A percentile compares a stretch with the other conserved stretches of the same genome.
Evolutionary conservation across 1,140 invertebrate genomes (phyloP).

Genomic region (Anagrus nilaparvatae): DNA sequence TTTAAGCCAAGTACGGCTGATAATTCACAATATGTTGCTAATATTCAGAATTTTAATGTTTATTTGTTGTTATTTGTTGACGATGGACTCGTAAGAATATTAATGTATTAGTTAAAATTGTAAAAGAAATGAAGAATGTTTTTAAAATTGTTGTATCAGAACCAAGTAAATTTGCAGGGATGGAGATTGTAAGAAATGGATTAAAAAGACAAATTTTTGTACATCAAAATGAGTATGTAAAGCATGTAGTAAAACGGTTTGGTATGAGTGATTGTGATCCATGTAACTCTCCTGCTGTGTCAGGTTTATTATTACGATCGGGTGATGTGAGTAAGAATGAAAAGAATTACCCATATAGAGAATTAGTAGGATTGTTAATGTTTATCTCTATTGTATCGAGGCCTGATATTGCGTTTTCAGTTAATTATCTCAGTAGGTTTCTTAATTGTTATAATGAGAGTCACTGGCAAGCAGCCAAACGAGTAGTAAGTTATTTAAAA

Average conservation of each 20-base stretch:
- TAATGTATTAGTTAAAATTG: slow-evolving; percentile 9
- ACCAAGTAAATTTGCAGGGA: slow-evolving; percentile 6
- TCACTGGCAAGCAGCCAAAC: slow-evolving; percentile 7
- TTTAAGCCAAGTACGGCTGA: slow-evolving; percentile 21
- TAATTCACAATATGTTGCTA: slow-evolving; percentile 26
- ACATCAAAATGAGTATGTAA: slow-evolving; percentile 4
- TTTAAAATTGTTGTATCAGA: slow-evolving; percentile 7
- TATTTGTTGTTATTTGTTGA: slow-evolving; percentile 29
- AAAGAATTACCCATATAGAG: slow-evolving; percentile 4
- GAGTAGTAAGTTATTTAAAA: background rate
- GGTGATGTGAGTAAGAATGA: background rate
- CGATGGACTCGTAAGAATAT: slow-evolving; percentile 25
- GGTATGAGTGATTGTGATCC: slow-evolving; percentile 4
- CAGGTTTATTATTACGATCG: background rate
- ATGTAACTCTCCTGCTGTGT: slow-evolving; percentile 2
- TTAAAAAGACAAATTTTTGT: background rate
- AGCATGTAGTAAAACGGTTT: slow-evolving; percentile 2
- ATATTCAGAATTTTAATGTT: slow-evolving; percentile 11
- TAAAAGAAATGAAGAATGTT: background rate
- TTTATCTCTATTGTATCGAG: slow-evolving; percentile 10
- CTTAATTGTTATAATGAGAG: slow-evolving; percentile 2
- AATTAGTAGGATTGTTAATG: slow-evolving; percentile 10
- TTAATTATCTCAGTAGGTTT: slow-evolving; percentile 14
- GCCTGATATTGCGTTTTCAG: slow-evolving; percentile 10
- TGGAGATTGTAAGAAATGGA: slow-evolving; percentile 7